Evolutionary conservation across 1,140 invertebrate species (phyloP).

Genomic region (Ridgeia piscesae): DNA sequence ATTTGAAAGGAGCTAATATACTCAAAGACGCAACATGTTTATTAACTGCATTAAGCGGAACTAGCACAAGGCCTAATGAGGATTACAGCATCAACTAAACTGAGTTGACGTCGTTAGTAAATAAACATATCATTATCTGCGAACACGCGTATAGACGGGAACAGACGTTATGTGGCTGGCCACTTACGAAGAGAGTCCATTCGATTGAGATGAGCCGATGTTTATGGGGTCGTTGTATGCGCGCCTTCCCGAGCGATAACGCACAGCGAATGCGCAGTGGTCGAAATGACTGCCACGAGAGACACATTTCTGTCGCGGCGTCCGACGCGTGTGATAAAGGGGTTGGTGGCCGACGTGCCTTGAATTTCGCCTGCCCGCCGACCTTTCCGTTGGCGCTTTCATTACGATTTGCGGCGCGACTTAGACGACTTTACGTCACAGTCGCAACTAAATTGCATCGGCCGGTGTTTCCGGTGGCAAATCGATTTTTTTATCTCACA

Average conservation of each 20-base stretch:
- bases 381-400: background rate
- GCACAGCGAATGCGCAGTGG: background rate
- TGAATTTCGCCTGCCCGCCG: background rate
- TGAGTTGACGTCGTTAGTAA: too few species aligned
- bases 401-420: background rate
- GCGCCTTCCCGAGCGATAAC: background rate
- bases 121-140: too few species aligned
- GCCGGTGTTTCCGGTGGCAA: background rate
- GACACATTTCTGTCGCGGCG: background rate
- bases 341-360: background rate
- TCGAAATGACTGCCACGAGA: background rate
- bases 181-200: too few species aligned
- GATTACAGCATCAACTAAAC: too few species aligned
- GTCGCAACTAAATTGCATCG: background rate
- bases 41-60: too few species aligned
- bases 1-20: too few species aligned
- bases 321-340: background rate
- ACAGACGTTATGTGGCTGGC: too few species aligned
- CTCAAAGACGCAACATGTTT: too few species aligned
- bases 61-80: too few species aligned
- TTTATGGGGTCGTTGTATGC: background rate
- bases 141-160: too few species aligned
- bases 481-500: background rate
- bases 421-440: background rate
- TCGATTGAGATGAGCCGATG: too few species aligned